Base-by-base conservation (phyloP, 2,797 vertebrate species). In the Hippopotamyrus pictus region DNA sequence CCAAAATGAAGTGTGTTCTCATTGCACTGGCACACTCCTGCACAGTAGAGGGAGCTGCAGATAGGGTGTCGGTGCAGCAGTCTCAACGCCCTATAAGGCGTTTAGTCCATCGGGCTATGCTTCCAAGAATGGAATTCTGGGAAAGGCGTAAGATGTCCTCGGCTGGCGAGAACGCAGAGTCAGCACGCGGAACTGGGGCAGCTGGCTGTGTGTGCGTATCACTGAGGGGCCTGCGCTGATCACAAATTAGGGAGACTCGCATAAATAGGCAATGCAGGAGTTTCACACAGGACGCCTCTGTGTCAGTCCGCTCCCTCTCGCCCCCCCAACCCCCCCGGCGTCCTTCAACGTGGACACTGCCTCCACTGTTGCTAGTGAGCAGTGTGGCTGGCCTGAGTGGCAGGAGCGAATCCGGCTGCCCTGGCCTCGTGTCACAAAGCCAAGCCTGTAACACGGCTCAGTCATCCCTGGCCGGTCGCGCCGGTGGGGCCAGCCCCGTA, bases 221-320 rank as follows among this genome's bases (percentile, higher is more conserved):
- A 44, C 33, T 6, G 14, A 79, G 37, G 73, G 14, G 53, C 33
- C 85, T 33, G 25, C 85, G 8, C 12, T 17, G 85, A 84, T 46
- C 82, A 84, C 82, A 46, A 84, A 84, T 46, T 84, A 22, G 29
- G 85, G 29, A 37, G 29, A 33, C 33, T 51, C 14, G 12, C n/a
- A 79, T 57, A 86, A 37, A 86, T 25, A 57, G 85, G 50, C 50
- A 59, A 33, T 33, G 85, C 25, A 86, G 51, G 51, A 54, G 48
- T 57, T 25, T 86, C 50, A 86, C 85, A 86, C 51, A 57, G 85
- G 53, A 86, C 1, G 85, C 85, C 22, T 86, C 85, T 86, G 85
- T 86, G 29, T 57, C 51, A 22, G 17, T 33, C 51, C 17, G 51
- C 85, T 37, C 50, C 85, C 14, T 22, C 48, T 22, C 4, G 0